A percentile compares a stretch with the other conserved stretches of the same genome.
Evolutionary conservation across 2,113 vertebrate genomes (phyloP).

Genomic region (Tetrao urogallus): DNA sequence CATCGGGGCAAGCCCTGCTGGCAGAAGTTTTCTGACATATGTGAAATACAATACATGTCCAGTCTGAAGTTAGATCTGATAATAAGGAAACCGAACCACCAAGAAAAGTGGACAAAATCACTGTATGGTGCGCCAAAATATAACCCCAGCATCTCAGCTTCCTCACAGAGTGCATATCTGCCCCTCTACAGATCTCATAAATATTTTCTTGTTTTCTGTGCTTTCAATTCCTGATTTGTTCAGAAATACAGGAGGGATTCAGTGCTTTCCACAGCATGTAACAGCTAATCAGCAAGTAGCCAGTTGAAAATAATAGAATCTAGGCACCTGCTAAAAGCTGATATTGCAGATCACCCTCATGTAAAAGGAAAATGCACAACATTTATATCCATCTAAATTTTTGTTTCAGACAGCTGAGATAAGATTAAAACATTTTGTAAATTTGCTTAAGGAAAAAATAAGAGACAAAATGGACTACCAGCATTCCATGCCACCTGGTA

Average conservation of each 20-base stretch:
- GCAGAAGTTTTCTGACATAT: conserved; percentile 34
- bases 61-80: background rate
- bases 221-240: conserved; percentile 63
- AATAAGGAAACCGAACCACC: background rate
- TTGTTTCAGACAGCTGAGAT: background rate
- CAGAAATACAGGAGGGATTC: conserved; percentile 47
- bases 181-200: conserved; percentile 13
- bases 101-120: conserved; percentile 28
- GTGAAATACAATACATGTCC: conserved; percentile 23
- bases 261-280: conserved; percentile 35
- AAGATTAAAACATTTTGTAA: background rate
- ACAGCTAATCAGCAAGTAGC: conserved; percentile 30
- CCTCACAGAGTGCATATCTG: background rate
- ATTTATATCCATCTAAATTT: background rate
- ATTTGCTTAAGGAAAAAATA: background rate
- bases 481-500: background rate
- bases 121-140: conserved; percentile 43
- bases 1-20: conserved; percentile 8
- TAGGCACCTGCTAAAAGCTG: conserved; percentile 39
- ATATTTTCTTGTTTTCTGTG: conserved; percentile 42
- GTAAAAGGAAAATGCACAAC: conserved; percentile 27
- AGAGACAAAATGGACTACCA: background rate
- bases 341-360: conserved; percentile 54
- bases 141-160: conserved; percentile 33
- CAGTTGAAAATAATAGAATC: conserved; percentile 65